Evolutionary conservation across 2,888 invertebrate genomes (phyloP), one percentile per base, ranked within the genome.

Genomic region (Eupithecia tripunctaria): DNA sequence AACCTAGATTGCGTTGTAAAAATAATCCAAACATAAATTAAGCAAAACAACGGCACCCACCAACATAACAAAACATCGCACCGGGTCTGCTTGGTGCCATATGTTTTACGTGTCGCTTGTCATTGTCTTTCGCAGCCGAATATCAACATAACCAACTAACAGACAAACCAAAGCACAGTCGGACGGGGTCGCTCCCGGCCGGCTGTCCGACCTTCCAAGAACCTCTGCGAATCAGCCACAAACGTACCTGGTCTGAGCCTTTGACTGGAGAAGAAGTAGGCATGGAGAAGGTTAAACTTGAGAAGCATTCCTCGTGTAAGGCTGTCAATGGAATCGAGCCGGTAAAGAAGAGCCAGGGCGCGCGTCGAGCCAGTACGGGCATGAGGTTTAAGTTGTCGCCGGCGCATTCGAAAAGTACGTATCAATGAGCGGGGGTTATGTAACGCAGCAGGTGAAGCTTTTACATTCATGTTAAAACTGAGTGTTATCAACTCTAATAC

Each of bases 191-290:
- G 7, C 83, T 94, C 75, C 94, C 94, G 66, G 86, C 88, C 76
- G 93, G 92, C 5, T 91, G 89, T 78, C 85, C 88, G 62, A 78
- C 88, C 68, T 90, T 88, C 85, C 88, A 87, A 83, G 93, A 92
- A 78, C 89, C 91, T 15, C 82, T 90, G 78, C 89, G 88, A 84
- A 91, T 94, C 65, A 87, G 86, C 78, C 96, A 97, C 90, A 96
- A 96, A 88, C 95, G 96, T 87, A 96, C 96, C 78, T 94, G 96
- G 86, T 96, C 96, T 84, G 96, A 96, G 86, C 96, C 96, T 76
- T 88, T 96, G 78, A 95, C 96, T 10, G 96, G 95, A 74, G 95
- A 94, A 76, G 94, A 94, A 81, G 89, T 90, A 25, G 88, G 86
- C n/a, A 80, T 89, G 74, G 92, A 91, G 83, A 88, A 90, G 78